phyloP scores from a whole-genome alignment of 2,113 vertebrate genomes.

The Psophia crepitans region DNA sequence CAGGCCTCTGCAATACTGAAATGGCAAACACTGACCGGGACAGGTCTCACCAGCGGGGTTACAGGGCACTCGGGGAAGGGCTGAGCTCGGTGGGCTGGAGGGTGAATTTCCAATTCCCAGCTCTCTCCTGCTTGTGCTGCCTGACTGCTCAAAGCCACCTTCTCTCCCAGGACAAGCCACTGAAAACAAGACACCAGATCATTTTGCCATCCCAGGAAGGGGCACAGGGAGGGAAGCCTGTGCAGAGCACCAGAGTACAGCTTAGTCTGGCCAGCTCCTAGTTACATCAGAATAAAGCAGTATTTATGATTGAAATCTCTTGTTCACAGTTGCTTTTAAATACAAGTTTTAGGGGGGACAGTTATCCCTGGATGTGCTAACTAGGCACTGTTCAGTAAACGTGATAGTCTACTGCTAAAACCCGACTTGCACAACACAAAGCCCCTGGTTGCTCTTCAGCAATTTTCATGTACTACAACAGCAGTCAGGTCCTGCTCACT shows the following conservation, averaged over 20 bases:
- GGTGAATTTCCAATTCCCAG: rapidly evolving
- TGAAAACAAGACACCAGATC: background rate
- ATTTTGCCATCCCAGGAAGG: background rate
- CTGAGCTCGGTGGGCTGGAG: background rate
- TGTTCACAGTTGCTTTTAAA: background rate
- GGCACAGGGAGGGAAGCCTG: background rate
- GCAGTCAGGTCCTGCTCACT: background rate
- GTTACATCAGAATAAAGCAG: background rate
- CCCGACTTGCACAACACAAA: background rate
- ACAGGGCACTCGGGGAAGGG: rapidly evolving
- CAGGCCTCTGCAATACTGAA: background rate
- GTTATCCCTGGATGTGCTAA: background rate
- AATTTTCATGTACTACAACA: rapidly evolving
- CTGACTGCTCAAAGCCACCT: background rate
- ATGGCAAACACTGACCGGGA: too few species aligned
- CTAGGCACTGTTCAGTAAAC: background rate
- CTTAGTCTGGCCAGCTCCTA: background rate
- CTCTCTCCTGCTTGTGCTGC: background rate
- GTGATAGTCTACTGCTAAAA: background rate
- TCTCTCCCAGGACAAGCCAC: background rate
- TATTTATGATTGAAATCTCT: background rate
- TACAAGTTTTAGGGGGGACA: background rate
- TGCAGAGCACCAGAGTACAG: background rate
- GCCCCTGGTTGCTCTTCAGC: background rate
- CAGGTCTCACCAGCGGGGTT: background rate